Evolutionary conservation across 2,888 invertebrate genomes (phyloP).

Genomic region (Allolobophora icterica): DNA sequence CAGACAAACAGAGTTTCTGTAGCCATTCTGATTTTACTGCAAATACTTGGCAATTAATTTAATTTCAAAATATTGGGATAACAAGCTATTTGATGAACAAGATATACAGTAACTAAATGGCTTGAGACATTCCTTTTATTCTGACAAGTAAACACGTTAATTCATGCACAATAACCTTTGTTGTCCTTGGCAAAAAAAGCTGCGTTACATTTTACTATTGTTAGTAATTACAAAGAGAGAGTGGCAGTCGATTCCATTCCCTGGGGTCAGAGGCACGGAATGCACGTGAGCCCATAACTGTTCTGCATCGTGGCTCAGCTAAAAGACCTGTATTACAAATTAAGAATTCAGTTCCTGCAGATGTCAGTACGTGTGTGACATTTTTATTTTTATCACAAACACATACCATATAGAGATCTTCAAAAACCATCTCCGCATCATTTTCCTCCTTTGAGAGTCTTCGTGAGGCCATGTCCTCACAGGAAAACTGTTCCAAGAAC

Average conservation of each 20-base stretch:
- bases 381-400: neutral
- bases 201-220: too few species aligned
- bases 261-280: too few species aligned
- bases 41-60: neutral
- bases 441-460: slow-evolving; percentile 52
- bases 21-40: neutral
- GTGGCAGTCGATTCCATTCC: too few species aligned
- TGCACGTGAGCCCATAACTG: too few species aligned
- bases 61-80: neutral
- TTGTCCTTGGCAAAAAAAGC: too few species aligned
- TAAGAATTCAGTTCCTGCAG: neutral
- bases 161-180: too few species aligned
- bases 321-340: too few species aligned
- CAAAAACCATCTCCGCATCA: slow-evolving; percentile 74
- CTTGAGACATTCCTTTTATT: too few species aligned
- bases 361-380: neutral
- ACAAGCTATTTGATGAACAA: neutral
- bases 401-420: slow-evolving; percentile 74
- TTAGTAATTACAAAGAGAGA: too few species aligned
- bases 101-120: too few species aligned
- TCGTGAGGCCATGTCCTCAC: slow-evolving; percentile 53
- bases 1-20: neutral
- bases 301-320: too few species aligned
- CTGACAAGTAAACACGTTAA: too few species aligned
- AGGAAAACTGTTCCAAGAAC: slow-evolving; percentile 60